These are phyloP conservation scores for Drosophila mimetica DNA, from an alignment of 2,888 invertebrate genomes.

Conservation along the genomic window DNA sequence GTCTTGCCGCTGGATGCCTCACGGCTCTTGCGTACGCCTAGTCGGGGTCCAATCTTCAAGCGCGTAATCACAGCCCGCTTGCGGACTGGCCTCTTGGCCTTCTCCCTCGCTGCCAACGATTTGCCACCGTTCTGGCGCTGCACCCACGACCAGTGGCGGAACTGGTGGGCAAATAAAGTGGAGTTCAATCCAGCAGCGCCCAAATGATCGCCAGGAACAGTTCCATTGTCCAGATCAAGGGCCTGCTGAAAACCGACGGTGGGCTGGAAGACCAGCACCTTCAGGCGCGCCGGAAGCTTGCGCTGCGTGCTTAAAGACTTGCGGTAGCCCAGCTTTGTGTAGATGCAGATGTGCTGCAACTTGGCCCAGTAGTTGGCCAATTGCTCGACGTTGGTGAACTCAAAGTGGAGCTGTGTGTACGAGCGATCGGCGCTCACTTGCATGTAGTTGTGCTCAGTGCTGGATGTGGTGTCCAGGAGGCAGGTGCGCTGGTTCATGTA, in stretches of 20 bases:
- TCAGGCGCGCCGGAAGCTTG: constrained; percentile 15
- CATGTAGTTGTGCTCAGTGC: constrained; percentile 87
- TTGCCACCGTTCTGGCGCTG: constrained; percentile 33
- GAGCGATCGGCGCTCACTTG: constrained; percentile 86
- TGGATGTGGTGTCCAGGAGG: constrained; percentile 88
- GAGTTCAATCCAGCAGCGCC: constrained; percentile 89
- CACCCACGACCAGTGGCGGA: constrained; percentile 88
- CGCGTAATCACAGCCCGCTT: constrained; percentile 16
- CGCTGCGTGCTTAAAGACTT: constrained; percentile 32
- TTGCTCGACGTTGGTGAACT: constrained; percentile 85
- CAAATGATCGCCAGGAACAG: constrained; percentile 89
- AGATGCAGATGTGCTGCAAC: constrained; percentile 88
- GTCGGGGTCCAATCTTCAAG: constrained; percentile 17
- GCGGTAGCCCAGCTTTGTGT: constrained; percentile 86
- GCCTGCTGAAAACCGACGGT: constrained; percentile 77
- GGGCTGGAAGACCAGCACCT: constrained; percentile 57
- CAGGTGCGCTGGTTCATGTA: constrained; percentile 88
- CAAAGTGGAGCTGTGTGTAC: constrained; percentile 86
- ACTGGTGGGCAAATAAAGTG: constrained; percentile 87
- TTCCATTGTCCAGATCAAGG: constrained; percentile 85
- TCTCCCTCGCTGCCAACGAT: constrained; percentile 7
- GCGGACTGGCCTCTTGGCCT: constrained; percentile 1
- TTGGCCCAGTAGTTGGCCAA: constrained; percentile 89
- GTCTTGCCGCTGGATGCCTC: neutral
- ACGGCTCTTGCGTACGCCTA: neutral